Base-by-base conservation (phyloP, 2,888 invertebrate species). In the Lepidochitona cinerea region DNA sequence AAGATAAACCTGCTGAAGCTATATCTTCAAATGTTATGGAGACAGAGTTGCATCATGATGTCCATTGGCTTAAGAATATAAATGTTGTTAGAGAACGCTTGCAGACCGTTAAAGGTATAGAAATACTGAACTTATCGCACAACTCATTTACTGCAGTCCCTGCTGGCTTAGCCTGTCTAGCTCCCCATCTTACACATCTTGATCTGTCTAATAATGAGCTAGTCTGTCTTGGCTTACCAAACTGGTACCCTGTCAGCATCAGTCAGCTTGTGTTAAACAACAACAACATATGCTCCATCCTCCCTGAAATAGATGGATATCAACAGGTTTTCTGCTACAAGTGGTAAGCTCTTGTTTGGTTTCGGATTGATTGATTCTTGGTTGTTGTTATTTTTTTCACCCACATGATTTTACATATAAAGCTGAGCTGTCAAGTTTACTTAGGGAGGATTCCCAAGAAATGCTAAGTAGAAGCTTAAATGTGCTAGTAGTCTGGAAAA, bases 111-210 rank as follows among this genome's bases (percentile, higher is more conserved):
- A 37, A 54, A 35, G 85, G 85, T n/a, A 75, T 90, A 14, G 83
- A 80, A 53, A 85, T 84, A 18, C 92, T 98, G 4, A 97, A 97
- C 92, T 92, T 98, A 41, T 95, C 97, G 0, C 96, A 97, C 91
- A 98, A 98, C 92, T 93, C 95, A 82, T 96, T 99, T 89, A 94
- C 94, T 37, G 94, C 94, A 81, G 94, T 98, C 75, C 99, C 99
- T 0, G 93, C 94, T 0, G 95, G 96, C 65, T 91, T 99, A 52
- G 95, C 98, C 1, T 99, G 99, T 88, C 92, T 96, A 73, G 97
- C 97, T 5, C 95, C 97, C 0, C 94, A 94, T 83, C 93, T 99
- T 36, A 95, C 96, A 0, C 92, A 96, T 52, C 93, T 99, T 23
- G 97, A 97, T 89, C 94, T 99, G 93, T 95, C 97, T 0, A 96